Percentiles rank a stretch among this genome's conserved stretches.
Conservation (phyloP, 2,113 vertebrate species). For the Cacatua alba region DNA sequence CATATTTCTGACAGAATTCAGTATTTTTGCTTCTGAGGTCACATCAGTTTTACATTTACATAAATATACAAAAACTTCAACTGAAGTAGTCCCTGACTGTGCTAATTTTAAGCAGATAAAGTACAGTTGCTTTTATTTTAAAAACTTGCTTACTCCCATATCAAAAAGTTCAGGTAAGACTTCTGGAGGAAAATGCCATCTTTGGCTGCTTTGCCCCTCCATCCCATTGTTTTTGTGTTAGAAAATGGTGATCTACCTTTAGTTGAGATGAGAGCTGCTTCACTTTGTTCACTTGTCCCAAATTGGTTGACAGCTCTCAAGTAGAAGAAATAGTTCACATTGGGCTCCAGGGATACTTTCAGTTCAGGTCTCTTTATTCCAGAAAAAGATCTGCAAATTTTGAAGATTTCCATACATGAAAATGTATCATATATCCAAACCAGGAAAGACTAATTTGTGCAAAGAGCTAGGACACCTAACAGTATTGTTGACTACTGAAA, state of each 20-base stretch:
- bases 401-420: neutral
- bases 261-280: conserved; percentile 93
- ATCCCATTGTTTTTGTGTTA: neutral
- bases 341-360: conserved; percentile 88
- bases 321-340: conserved; percentile 95
- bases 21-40: neutral
- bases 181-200: neutral
- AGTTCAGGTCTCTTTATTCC: conserved; percentile 86
- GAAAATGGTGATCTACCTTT: conserved; percentile 80
- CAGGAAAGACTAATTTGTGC: neutral
- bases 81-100: neutral
- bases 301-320: conserved; percentile 88
- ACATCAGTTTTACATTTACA: neutral
- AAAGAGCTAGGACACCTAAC: neutral
- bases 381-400: conserved; percentile 85
- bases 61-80: neutral
- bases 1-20: neutral
- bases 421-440: neutral
- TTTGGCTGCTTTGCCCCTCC: neutral
- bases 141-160: neutral
- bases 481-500: neutral
- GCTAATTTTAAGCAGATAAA: neutral
- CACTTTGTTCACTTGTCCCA: conserved; percentile 93
- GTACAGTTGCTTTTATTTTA: neutral
- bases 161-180: neutral